These are phyloP conservation scores for Betta splendens DNA, from an alignment of 2,797 vertebrate genomes.

Conservation along the genomic window DNA sequence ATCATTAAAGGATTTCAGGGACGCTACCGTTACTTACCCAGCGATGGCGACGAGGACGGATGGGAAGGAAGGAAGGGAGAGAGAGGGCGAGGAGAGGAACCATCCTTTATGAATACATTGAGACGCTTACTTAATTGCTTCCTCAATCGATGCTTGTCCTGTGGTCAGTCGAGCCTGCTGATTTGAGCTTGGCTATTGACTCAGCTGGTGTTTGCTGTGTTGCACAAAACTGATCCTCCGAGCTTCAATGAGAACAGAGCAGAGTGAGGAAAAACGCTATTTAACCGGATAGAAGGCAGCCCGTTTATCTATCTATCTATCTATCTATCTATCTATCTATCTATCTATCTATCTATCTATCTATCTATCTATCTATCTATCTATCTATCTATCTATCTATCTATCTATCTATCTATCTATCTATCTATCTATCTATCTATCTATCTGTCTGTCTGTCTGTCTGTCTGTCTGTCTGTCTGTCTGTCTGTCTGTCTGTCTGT, in stretches of 20 bases:
- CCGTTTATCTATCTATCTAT: slow-evolving; percentile 3
- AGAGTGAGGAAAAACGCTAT: neutral
- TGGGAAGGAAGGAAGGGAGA: slow-evolving; percentile 31
- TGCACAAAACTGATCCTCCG: slow-evolving; percentile 53
- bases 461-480: slow-evolving; percentile 13
- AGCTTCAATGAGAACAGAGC: slow-evolving; percentile 39
- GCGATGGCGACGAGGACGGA: slow-evolving; percentile 3
- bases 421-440: slow-evolving; percentile 4
- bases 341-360: slow-evolving; percentile 1
- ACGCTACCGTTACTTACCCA: slow-evolving; percentile 26
- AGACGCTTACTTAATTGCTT: slow-evolving; percentile 75
- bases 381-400: neutral
- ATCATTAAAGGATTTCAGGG: slow-evolving; percentile 41
- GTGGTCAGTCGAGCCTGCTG: slow-evolving; percentile 65
- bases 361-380: neutral
- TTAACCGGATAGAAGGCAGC: too few relatives aligned
- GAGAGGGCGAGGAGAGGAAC: slow-evolving; percentile 34
- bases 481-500: slow-evolving; percentile 3
- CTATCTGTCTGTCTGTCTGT: slow-evolving; percentile 11
- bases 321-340: slow-evolving; percentile 2
- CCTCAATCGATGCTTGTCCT: slow-evolving; percentile 66
- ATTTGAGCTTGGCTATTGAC: slow-evolving; percentile 71
- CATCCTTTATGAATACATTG: slow-evolving; percentile 64
- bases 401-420: neutral
- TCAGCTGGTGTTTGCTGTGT: slow-evolving; percentile 66